These are phyloP conservation scores for Emydocephalus ijimae DNA, from an alignment of 2,113 vertebrate genomes.

Conservation along the genomic window DNA sequence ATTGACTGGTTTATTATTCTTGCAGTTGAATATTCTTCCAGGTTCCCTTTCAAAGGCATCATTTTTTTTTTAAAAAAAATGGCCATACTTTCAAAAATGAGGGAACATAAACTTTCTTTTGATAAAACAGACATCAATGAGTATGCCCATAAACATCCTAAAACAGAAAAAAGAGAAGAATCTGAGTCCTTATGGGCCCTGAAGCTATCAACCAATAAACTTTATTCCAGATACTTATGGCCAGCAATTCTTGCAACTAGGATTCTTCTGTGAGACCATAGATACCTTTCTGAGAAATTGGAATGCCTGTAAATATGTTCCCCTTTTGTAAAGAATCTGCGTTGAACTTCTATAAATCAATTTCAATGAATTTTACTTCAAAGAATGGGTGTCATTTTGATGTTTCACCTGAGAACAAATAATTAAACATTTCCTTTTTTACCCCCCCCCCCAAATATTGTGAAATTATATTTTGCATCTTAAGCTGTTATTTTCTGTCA, in stretches of 20 bases:
- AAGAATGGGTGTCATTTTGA: background rate
- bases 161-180: background rate
- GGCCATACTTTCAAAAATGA: background rate
- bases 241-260: background rate
- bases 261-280: background rate
- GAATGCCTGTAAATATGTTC: background rate
- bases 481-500: background rate
- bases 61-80: background rate
- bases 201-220: background rate
- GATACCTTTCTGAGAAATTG: background rate
- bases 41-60: background rate
- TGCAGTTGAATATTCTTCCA: background rate
- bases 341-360: background rate
- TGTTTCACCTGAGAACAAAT: background rate
- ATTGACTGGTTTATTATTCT: background rate
- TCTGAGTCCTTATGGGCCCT: background rate
- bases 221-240: background rate
- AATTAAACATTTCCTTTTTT: background rate
- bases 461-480: background rate
- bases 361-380: background rate
- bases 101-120: background rate
- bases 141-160: background rate
- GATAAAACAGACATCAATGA: background rate
- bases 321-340: background rate
- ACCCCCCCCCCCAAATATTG: background rate